Base-by-base conservation (phyloP, 2,797 vertebrate species). In the Monodelphis domestica region DNA sequence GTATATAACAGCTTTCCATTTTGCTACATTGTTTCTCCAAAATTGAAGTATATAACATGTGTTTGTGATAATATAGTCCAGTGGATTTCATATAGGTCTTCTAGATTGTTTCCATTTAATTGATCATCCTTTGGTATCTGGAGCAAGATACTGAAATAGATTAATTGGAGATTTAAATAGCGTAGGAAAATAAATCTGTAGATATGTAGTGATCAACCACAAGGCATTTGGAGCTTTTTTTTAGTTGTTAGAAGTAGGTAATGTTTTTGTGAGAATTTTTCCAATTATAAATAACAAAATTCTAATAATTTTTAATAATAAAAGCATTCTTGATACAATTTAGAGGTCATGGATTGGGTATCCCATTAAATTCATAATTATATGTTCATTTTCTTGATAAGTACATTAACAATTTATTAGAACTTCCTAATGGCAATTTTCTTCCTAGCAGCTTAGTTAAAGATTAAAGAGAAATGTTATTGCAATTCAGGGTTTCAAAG, bases 311-410 rank as follows among this genome's bases (percentile, higher is more conserved):
- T 78, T 91, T 52, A 33, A 50, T 45, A 63, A 15, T 59, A 30
- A 12, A 63, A 56, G 33, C n/a, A 17, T 70, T 70, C 33, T 70
- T 70, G 28, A 38, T 70, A 24, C 63, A 21, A 78, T 45, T 45
- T 9, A 70, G n/a, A 91, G 45, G 56, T 92, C 87, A 95, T 2
- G 91, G 84, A 92, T 88, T 95, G 89, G 54, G 9, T 21, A 63
- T 89, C 95, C 94, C 94, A 91, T 90, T 96, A 63, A 88, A 89
- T 94, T 97, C 95, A 90, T 87, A 95, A 78, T 96, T 93, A 5
- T 94, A 21, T 45, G 89, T 94, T 53, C 6, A 6, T 92, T 89
- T 96, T 14, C 87, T 91, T 88, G 92, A 53, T 90, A 26, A 89
- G 59, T 95, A 90, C 92, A 54, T 30, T 24, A 94, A 28, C 6